phyloP scores from a whole-genome alignment of 2,797 vertebrate genomes.

The Sparidentex hasta region DNA sequence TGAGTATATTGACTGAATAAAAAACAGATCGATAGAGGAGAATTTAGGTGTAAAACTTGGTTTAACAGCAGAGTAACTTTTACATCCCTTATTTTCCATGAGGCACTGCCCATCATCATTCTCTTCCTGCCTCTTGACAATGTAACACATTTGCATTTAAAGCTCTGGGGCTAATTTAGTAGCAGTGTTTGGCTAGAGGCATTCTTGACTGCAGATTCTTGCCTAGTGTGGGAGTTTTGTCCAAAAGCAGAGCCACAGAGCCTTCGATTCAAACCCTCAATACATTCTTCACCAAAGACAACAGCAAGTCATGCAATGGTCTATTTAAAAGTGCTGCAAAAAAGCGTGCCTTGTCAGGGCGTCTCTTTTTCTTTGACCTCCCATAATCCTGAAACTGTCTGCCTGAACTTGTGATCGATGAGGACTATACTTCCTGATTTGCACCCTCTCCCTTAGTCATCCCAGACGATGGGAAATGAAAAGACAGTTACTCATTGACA shows the following conservation, averaged over 20 bases:
- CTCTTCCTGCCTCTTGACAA: not conserved
- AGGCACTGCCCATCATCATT: constrained; percentile 4
- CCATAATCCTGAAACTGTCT: constrained; percentile 4
- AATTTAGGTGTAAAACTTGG: not conserved
- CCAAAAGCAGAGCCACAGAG: constrained; percentile 5
- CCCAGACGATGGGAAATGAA: constrained; percentile 20
- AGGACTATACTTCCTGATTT: constrained; percentile 16
- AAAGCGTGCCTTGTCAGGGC: not conserved
- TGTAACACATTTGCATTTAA: constrained; percentile 5
- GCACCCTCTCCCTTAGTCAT: constrained; percentile 40
- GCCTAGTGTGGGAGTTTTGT: not conserved
- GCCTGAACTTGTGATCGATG: constrained; percentile 22
- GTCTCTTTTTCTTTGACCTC: constrained; percentile 20
- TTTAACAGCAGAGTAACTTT: not conserved
- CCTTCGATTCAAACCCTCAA: constrained; percentile 10
- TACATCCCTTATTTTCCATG: too few species aligned
- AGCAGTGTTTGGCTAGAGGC: not conserved
- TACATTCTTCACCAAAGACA: not conserved
- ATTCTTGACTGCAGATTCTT: constrained; percentile 1
- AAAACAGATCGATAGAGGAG: not conserved
- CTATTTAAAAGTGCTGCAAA: constrained; percentile 22
- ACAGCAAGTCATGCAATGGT: not conserved
- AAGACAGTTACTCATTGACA: constrained; percentile 53
- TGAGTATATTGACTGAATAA: not conserved
- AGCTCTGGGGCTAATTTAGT: constrained; percentile 12